Evolutionary conservation across 2,888 invertebrate species (phyloP), one percentile per base, ranked within the genome.

Genomic region (Eledone cirrhosa): DNA sequence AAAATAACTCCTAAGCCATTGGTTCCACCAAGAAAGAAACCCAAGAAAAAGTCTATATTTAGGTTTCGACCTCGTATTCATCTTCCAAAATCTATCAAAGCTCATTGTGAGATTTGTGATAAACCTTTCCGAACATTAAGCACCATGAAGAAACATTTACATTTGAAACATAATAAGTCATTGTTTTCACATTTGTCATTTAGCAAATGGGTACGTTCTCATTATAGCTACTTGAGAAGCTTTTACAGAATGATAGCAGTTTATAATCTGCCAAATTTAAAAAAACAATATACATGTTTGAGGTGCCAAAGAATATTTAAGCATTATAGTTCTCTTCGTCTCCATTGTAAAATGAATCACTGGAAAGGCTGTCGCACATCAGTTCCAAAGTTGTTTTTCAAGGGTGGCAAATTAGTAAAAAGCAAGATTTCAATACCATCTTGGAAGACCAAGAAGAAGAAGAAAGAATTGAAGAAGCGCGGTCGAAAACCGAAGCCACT

Each of bases 271-370:
- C 76, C 76, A n/a, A 48, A 48, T 29, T 19, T 76, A 47, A 72
- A 41, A 41, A 72, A 72, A 33, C 72, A 72, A n/a, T 76, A 48
- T 48, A 48, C 76, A 48, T 76, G 76, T 76, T 19, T 76, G 29
- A 76, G 48, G 76, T 76, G 76, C 48, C 47, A 76, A 48, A 76
- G 76, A 48, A 76, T 48, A 76, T 76, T 76, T 29, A 76, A 48
- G 48, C 48, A 47, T 48, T 76, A 76, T 76, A 76, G 76, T 27
- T 47, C 29, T 29, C 76, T 76, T 48, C 76, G 76, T 29, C 76
- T 76, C n/a, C 76, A 76, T 47, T 76, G 48, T 76, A 48, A 27
- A 47, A 47, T 24, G 41, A 48, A 47, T 47, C 76, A 76, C 48
- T 47, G 41, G 29, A 47, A 22, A 47, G 16, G 27, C 16, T 47